Evolutionary conservation across 2,888 invertebrate genomes (phyloP).

Genomic region (Acleris holmiana): DNA sequence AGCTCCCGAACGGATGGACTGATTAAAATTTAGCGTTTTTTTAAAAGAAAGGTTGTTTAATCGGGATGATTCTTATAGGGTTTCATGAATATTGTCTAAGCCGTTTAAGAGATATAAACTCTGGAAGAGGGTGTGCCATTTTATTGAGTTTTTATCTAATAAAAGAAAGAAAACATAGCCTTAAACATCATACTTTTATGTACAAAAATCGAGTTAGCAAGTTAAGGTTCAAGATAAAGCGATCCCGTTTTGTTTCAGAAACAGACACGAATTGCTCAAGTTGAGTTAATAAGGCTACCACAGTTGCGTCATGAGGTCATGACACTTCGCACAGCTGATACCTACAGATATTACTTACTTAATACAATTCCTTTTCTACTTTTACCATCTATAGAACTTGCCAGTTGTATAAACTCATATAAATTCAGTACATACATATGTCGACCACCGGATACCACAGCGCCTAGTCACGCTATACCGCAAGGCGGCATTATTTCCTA

Average conservation of each 20-base stretch:
- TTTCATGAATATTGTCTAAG: too few relatives aligned
- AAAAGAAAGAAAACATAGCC: too few relatives aligned
- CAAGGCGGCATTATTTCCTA: slow-evolving; percentile 27
- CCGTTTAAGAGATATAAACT: too few relatives aligned
- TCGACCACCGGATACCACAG: slow-evolving; percentile 8
- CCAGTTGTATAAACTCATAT: slow-evolving; percentile 7
- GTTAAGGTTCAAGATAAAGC: slow-evolving; percentile 5
- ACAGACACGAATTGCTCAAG: slow-evolving; percentile 25
- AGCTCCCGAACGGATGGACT: too few relatives aligned
- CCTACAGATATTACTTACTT: slow-evolving; percentile 22
- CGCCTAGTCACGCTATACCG: slow-evolving; percentile 30
- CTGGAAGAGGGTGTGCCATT: too few relatives aligned
- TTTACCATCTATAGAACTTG: neutral
- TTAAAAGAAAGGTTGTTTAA: too few relatives aligned
- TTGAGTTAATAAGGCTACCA: slow-evolving; percentile 43
- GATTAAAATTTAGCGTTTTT: too few relatives aligned
- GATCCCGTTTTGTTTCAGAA: slow-evolving; percentile 16
- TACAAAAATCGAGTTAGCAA: too few relatives aligned
- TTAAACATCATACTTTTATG: neutral
- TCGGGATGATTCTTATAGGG: too few relatives aligned
- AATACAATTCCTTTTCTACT: slow-evolving; percentile 11
- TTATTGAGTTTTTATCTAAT: too few relatives aligned
- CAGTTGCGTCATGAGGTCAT: slow-evolving; percentile 48
- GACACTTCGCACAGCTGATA: slow-evolving; percentile 41
- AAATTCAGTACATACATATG: neutral